Percentiles rank a stretch among this genome's conserved stretches.
Evolutionary conservation across 2,888 invertebrate genomes (phyloP).

Genomic region (Synanthedon formicaeformis): DNA sequence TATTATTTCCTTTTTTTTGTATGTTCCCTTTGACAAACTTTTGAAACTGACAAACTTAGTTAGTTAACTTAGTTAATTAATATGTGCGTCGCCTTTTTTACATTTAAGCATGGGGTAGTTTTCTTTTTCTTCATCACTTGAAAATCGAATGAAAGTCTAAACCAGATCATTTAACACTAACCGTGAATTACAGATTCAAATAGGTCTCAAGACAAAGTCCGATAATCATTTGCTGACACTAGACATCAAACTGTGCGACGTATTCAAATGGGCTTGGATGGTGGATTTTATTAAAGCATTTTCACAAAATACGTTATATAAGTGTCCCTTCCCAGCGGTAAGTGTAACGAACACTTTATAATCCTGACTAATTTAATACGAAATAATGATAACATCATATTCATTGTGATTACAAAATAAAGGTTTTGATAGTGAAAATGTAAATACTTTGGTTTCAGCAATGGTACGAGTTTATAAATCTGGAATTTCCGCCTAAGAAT

Average conservation of each 20-base stretch:
- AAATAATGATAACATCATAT: too few species aligned
- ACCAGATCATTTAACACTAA: too few species aligned
- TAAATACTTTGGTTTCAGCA: constrained; percentile 3
- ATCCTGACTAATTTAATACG: not conserved
- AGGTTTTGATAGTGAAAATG: not conserved
- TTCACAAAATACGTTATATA: not conserved
- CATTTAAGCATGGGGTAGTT: too few species aligned
- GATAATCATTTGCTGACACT: not conserved
- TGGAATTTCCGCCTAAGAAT: constrained; percentile 7
- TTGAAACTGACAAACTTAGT: too few species aligned
- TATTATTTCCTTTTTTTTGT: too few species aligned
- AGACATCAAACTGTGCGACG: constrained; percentile 1
- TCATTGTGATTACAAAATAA: too few species aligned
- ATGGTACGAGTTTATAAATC: constrained; percentile 6
- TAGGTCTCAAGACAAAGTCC: not conserved
- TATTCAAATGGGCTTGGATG: constrained; percentile 3
- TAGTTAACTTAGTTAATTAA: too few species aligned
- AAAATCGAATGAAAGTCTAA: too few species aligned
- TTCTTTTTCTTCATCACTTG: too few species aligned
- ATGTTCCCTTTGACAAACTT: too few species aligned
- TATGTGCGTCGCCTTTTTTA: too few species aligned
- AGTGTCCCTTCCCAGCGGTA: constrained; percentile 2
- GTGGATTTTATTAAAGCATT: constrained; percentile 2
- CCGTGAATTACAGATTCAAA: not conserved
- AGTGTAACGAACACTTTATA: not conserved